These are phyloP conservation scores for Corvus moneduloides DNA, from an alignment of 2,113 vertebrate genomes.

Conservation along the genomic window DNA sequence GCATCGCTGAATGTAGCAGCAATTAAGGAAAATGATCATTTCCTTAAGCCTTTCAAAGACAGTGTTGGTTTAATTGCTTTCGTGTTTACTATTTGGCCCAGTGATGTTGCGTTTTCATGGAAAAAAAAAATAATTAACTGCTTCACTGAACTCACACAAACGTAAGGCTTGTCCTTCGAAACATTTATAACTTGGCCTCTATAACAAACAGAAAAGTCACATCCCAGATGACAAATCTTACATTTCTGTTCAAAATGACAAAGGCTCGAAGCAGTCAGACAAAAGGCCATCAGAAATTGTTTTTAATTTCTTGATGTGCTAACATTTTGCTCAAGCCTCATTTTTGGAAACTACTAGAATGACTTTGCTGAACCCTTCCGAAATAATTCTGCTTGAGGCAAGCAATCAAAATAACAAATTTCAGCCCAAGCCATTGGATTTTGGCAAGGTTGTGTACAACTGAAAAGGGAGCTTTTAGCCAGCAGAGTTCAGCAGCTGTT, in stretches of 20 bases:
- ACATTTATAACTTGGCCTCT: neutral
- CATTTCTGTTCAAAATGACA: slow-evolving; percentile 4
- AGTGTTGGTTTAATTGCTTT: neutral
- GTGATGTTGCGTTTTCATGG: neutral
- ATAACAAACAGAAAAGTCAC: neutral
- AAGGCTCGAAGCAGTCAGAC: neutral
- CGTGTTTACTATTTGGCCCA: neutral
- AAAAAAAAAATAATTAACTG: neutral
- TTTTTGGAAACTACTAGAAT: slow-evolving; percentile 8
- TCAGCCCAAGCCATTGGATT: slow-evolving; percentile 22
- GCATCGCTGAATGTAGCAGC: neutral
- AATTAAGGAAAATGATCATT: neutral
- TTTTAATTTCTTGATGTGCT: slow-evolving; percentile 11
- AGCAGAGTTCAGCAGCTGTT: slow-evolving; percentile 3
- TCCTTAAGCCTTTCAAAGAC: neutral
- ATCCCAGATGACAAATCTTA: slow-evolving; percentile 12
- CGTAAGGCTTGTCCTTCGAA: neutral
- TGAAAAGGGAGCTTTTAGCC: slow-evolving; percentile 1
- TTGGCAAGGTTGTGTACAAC: slow-evolving; percentile 13
- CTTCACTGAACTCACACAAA: slow-evolving; percentile 1
- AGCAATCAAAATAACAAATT: slow-evolving; percentile 21
- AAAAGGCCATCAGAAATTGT: slow-evolving; percentile 5
- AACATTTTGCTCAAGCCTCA: neutral
- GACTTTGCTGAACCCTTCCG: slow-evolving; percentile 41
- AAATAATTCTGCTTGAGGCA: slow-evolving; percentile 23